Evolutionary conservation across 2,797 vertebrate genomes (phyloP).

Genomic region (Neosilurus mollespiculum): DNA sequence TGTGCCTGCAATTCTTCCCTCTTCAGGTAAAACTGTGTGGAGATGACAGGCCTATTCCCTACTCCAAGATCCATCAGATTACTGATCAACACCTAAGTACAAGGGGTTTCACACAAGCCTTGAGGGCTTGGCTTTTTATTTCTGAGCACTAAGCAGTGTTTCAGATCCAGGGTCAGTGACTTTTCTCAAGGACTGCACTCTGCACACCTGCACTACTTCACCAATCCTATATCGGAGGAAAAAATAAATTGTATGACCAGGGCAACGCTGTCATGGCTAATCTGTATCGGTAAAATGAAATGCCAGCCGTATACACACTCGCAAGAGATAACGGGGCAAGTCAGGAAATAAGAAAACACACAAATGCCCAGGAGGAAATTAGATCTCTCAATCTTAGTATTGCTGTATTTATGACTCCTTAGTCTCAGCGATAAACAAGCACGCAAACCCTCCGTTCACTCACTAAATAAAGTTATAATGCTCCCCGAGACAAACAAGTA

Average conservation of each 20-base stretch:
- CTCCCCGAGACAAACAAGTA: constrained; percentile 39
- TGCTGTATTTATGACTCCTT: constrained; percentile 52
- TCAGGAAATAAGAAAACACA: constrained; percentile 46
- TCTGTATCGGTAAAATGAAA: constrained; percentile 74
- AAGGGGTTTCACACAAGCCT: constrained; percentile 18
- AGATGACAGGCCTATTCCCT: constrained; percentile 57
- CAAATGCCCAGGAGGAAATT: constrained; percentile 41
- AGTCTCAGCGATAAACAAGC: constrained; percentile 29
- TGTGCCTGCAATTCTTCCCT: constrained; percentile 55
- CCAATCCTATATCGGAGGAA: constrained; percentile 9
- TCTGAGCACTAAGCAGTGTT: constrained; percentile 61
- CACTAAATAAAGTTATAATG: constrained; percentile 52
- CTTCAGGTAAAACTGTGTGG: constrained; percentile 59
- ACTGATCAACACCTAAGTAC: constrained; percentile 62
- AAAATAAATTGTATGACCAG: constrained; percentile 49
- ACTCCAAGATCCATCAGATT: constrained; percentile 63
- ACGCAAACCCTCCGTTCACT: constrained; percentile 9
- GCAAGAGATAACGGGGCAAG: constrained; percentile 24
- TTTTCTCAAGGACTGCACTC: constrained; percentile 28
- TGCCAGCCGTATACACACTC: constrained; percentile 39
- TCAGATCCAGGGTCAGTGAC: constrained; percentile 49
- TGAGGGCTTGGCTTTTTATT: constrained; percentile 62
- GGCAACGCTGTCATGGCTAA: constrained; percentile 72
- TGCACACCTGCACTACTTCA: constrained; percentile 1
- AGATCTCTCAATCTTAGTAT: constrained; percentile 46